Conservation (phyloP, 1,140 invertebrate genomes). For the Cotesia glomerata region DNA sequence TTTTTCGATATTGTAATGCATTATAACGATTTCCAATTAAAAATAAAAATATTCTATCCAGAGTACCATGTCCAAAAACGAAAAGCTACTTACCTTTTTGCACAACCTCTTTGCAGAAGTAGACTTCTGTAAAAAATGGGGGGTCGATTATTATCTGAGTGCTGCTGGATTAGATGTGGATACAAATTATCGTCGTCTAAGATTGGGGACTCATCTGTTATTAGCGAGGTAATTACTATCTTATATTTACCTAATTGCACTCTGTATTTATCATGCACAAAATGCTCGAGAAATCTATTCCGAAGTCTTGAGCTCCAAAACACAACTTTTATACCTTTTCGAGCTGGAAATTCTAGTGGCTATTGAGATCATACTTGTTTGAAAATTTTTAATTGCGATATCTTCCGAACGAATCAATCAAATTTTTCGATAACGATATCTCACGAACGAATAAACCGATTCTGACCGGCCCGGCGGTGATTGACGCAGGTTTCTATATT, state of each 20-base stretch:
- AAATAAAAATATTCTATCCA: background rate
- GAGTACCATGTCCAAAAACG: background rate
- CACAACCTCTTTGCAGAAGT: background rate
- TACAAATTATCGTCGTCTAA: background rate
- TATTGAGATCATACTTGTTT: too few species aligned
- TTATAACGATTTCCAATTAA: too few species aligned
- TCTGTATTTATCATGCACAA: background rate
- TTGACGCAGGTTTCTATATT: too few species aligned
- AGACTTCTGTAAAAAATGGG: background rate
- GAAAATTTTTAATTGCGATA: too few species aligned
- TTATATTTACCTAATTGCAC: background rate
- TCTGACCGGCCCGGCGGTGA: too few species aligned
- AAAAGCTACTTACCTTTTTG: background rate
- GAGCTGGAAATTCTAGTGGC: too few species aligned
- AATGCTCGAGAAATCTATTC: too few species aligned
- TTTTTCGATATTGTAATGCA: background rate
- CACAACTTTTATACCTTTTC: too few species aligned
- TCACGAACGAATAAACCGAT: too few species aligned
- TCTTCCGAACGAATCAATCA: too few species aligned
- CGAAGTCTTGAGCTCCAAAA: too few species aligned
- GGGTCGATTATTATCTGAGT: slow-evolving; percentile 3
- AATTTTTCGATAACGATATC: too few species aligned
- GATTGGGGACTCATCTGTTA: slow-evolving; percentile 8
- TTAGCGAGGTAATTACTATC: slow-evolving; percentile 5
- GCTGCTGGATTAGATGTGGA: slow-evolving; percentile 15